Percentiles rank a stretch among this genome's conserved stretches.
phyloP scores from a whole-genome alignment of 2,888 invertebrate species.

The Therioaphis trifolii region DNA sequence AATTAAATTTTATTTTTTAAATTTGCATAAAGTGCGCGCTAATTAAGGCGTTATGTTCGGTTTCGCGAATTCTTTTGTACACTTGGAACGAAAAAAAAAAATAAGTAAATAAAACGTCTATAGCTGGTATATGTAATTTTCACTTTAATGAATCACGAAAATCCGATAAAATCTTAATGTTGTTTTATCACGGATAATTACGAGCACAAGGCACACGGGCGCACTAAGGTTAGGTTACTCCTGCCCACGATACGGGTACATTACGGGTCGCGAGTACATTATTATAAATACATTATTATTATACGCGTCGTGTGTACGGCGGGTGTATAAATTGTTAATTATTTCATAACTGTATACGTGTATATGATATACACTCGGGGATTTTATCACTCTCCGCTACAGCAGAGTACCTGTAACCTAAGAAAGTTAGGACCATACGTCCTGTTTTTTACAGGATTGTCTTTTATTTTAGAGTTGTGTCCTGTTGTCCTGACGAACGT shows the following conservation, averaged over 20 bases:
- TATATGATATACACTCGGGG: not conserved
- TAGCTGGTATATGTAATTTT: constrained; percentile 26
- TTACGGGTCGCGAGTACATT: not conserved
- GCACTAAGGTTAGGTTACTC: too few relatives aligned
- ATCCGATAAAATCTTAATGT: constrained; percentile 50
- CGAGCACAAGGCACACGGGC: constrained; percentile 5
- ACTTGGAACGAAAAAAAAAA: too few relatives aligned
- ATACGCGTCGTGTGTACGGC: not conserved
- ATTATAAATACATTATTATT: not conserved
- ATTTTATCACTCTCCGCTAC: not conserved
- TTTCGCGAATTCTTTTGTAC: not conserved
- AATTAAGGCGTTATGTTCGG: constrained; percentile 39
- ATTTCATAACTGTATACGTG: not conserved
- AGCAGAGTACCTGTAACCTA: not conserved
- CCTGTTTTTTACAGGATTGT: too few relatives aligned
- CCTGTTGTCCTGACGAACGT: too few relatives aligned
- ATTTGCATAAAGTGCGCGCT: constrained; percentile 31
- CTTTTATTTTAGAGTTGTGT: too few relatives aligned
- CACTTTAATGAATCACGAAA: constrained; percentile 54
- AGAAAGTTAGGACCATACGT: too few relatives aligned
- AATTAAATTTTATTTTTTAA: constrained; percentile 13
- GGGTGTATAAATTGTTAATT: not conserved
- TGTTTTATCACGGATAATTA: constrained; percentile 51
- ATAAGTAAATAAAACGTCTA: not conserved
- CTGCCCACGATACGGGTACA: not conserved